Evolutionary conservation across 2,888 invertebrate species (phyloP).

Genomic region (Eumerus sabulonum): DNA sequence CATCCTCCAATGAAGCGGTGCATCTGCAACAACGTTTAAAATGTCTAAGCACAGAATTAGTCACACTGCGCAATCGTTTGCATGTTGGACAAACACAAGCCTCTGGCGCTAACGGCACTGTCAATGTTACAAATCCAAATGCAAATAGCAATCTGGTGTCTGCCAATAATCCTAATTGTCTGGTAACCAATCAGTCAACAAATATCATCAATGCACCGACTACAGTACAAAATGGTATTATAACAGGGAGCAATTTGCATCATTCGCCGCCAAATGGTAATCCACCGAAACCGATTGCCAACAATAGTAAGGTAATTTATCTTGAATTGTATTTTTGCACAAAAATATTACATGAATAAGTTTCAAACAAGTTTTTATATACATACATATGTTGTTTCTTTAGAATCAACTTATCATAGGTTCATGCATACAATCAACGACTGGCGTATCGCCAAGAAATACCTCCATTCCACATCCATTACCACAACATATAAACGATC

Average conservation of each 20-base stretch:
- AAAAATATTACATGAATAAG: too few relatives aligned
- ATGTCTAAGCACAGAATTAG: conserved; percentile 94
- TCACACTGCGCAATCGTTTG: conserved; percentile 92
- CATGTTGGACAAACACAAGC: conserved; percentile 85
- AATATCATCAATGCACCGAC: conserved; percentile 52
- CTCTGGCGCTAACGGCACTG: conserved; percentile 73
- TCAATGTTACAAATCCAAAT: conserved; percentile 76
- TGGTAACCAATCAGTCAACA: conserved; percentile 55
- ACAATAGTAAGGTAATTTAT: conserved; percentile 62
- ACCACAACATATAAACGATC: conserved; percentile 77
- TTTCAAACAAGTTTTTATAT: too few relatives aligned
- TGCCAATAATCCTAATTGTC: conserved; percentile 54
- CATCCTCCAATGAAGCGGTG: conserved; percentile 95
- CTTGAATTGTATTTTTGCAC: background rate
- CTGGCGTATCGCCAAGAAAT: conserved; percentile 76
- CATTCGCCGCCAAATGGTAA: conserved; percentile 53
- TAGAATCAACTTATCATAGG: conserved; percentile 74
- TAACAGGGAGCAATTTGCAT: conserved; percentile 49
- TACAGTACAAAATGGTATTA: conserved; percentile 59
- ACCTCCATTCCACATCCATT: conserved; percentile 79
- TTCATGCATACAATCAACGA: conserved; percentile 75
- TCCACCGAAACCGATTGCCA: conserved; percentile 61
- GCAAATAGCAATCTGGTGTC: conserved; percentile 60
- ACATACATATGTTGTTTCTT: too few relatives aligned
- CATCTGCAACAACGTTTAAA: conserved; percentile 94